Percentiles rank a stretch among this genome's conserved stretches.
phyloP scores from a whole-genome alignment of 2,797 vertebrate species.

The Pelodytes ibericus region DNA sequence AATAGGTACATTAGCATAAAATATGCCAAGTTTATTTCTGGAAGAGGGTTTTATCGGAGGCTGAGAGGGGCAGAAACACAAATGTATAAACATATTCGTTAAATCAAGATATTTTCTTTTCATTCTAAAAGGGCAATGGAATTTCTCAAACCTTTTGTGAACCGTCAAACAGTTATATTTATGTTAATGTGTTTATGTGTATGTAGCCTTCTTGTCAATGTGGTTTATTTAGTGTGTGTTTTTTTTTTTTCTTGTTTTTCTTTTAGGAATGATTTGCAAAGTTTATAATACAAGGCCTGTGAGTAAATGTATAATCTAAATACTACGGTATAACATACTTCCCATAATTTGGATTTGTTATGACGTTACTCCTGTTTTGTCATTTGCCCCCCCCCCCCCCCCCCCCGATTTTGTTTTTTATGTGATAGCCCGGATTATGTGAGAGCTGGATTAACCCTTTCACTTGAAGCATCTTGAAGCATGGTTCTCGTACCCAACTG shows the following conservation, averaged over 20 bases:
- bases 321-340: too few relatives aligned
- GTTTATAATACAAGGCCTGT: constrained; percentile 22
- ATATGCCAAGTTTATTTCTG: constrained; percentile 48
- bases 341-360: too few relatives aligned
- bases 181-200: constrained; percentile 47
- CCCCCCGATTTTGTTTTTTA: too few relatives aligned
- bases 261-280: constrained; percentile 35
- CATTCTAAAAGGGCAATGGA: constrained; percentile 39
- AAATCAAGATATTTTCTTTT: constrained; percentile 52
- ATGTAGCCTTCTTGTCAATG: constrained; percentile 35
- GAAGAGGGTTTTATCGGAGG: constrained; percentile 35
- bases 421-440: too few relatives aligned
- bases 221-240: constrained; percentile 35
- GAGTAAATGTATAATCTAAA: constrained; percentile 8
- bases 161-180: constrained; percentile 33
- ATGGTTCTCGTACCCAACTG: too few relatives aligned
- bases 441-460: too few relatives aligned
- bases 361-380: too few relatives aligned
- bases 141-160: constrained; percentile 45
- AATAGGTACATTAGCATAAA: constrained; percentile 42
- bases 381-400: too few relatives aligned
- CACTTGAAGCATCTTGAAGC: too few relatives aligned
- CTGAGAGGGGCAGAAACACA: constrained; percentile 39
- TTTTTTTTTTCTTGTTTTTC: constrained; percentile 42
- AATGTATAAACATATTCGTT: constrained; percentile 52